Conservation (phyloP, 1,140 invertebrate genomes). For the Dendrolimus kikuchii region DNA sequence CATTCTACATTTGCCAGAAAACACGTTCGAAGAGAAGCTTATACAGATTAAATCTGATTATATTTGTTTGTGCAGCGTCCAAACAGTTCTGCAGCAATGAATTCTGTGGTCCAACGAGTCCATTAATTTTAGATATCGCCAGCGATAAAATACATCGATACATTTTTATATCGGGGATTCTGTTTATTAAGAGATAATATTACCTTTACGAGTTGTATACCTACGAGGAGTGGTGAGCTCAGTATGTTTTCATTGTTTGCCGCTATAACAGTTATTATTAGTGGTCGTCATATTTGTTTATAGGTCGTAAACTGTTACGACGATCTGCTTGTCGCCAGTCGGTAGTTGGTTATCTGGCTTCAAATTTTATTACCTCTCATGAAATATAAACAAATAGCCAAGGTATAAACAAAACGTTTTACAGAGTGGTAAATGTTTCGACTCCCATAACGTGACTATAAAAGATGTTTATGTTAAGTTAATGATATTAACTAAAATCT, state of each 20-base stretch:
- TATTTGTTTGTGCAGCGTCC: neutral
- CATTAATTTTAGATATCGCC: slow-evolving; percentile 46
- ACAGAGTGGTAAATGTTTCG: slow-evolving; percentile 26
- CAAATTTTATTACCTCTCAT: slow-evolving; percentile 49
- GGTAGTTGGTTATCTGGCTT: slow-evolving; percentile 58
- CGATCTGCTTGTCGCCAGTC: slow-evolving; percentile 55
- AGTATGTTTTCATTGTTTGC: slow-evolving; percentile 64
- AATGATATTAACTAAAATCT: neutral
- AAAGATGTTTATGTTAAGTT: slow-evolving; percentile 6
- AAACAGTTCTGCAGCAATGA: slow-evolving; percentile 11
- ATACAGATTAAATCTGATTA: neutral
- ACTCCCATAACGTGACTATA: neutral
- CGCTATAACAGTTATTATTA: slow-evolving; percentile 68
- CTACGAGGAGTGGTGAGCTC: slow-evolving; percentile 33
- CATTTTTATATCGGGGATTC: slow-evolving; percentile 58
- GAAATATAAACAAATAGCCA: slow-evolving; percentile 57
- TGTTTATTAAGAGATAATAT: slow-evolving; percentile 70
- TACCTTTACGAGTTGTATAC: slow-evolving; percentile 64
- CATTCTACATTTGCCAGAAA: no score
- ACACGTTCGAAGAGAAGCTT: no score
- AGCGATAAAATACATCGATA: slow-evolving; percentile 51
- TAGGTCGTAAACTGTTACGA: slow-evolving; percentile 63
- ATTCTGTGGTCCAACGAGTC: slow-evolving; percentile 31
- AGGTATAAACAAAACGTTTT: slow-evolving; percentile 41
- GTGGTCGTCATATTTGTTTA: slow-evolving; percentile 67